A percentile compares a stretch with the other conserved stretches of the same genome.
These are phyloP conservation scores for Coryphaenoides rupestris DNA, from an alignment of 2,113 vertebrate species.

Conservation along the genomic window DNA sequence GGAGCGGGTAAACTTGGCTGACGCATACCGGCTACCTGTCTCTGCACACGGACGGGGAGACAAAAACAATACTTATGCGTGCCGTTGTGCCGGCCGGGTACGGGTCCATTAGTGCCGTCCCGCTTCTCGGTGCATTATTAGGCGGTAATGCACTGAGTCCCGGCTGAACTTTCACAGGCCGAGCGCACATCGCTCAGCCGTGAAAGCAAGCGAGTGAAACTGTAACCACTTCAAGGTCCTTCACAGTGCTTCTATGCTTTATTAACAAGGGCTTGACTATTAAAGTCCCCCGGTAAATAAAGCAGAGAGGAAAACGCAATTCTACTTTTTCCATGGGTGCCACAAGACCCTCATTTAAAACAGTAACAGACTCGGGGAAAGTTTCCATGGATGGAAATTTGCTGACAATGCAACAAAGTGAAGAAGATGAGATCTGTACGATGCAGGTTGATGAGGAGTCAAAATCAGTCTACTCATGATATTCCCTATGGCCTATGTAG, in stretches of 20 bases:
- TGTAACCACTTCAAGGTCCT: conserved; percentile 51
- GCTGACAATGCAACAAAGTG: too few species aligned
- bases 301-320: conserved; percentile 25
- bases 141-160: background rate
- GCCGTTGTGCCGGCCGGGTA: too few species aligned
- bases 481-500: too few species aligned
- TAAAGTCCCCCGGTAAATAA: conserved; percentile 57
- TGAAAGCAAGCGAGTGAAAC: conserved; percentile 55
- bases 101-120: background rate
- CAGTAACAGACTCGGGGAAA: conserved; percentile 8
- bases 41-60: background rate
- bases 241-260: conserved; percentile 50
- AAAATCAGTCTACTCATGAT: too few species aligned
- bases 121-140: conserved; percentile 22
- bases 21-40: background rate
- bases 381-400: conserved; percentile 57
- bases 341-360: conserved; percentile 34
- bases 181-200: conserved; percentile 31
- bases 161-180: conserved; percentile 33
- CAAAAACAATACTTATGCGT: too few species aligned
- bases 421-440: too few species aligned
- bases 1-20: conserved; percentile 1
- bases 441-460: too few species aligned
- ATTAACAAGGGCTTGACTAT: too few species aligned
- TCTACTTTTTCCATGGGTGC: conserved; percentile 38